Base-by-base conservation (phyloP, 2,113 vertebrate species). In the Spermophilus dauricus region DNA sequence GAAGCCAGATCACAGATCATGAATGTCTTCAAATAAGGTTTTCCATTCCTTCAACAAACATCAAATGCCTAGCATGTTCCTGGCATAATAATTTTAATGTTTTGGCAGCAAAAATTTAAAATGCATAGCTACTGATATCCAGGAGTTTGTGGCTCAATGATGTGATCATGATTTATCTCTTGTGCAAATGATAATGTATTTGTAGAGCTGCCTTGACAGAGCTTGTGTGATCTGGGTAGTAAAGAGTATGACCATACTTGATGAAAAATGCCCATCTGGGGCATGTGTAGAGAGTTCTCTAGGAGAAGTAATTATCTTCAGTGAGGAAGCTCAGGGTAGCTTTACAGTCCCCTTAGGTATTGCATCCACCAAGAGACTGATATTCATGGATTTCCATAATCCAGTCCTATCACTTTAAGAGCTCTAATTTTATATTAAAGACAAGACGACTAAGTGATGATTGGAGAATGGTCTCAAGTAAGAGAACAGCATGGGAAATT, bases 21-120 rank as follows among this genome's bases (percentile, higher is more conserved):
- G 9, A 78, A 80, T 32, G 58, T 51, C 85, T 85, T 88, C 39
- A 80, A 69, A 81, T 18, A 48, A 51, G 24, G 6, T 39, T 30
- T 69, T 63, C 76, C 17, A 10, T 32, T 96, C 65, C 91, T 45
- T 88, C 32, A 81, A 20, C n/a, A 91, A 80, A 93, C 37, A 96
- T 75, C 45, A 92, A 77, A 90, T 37, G 34, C 45, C 28, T 86
- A 73, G 5, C 12, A 78, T 61, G 28, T 58, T 72, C 28, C 37
- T 37, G 8, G 34, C 14, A 65, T 14, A 48, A 26, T 30, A 56
- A 45, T 82, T 86, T 96, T 81, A 91, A 30, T 78, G 28, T 73
- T 53, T 87, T 70, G 14, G 20, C 8, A 70, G 65, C 56, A 84
- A 91, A 85, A 91, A 37, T 81, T 75, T 93, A 61, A 96, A 83